Evolutionary conservation across 2,797 vertebrate species (phyloP).

Genomic region (Pantherophis alleghaniensis): DNA sequence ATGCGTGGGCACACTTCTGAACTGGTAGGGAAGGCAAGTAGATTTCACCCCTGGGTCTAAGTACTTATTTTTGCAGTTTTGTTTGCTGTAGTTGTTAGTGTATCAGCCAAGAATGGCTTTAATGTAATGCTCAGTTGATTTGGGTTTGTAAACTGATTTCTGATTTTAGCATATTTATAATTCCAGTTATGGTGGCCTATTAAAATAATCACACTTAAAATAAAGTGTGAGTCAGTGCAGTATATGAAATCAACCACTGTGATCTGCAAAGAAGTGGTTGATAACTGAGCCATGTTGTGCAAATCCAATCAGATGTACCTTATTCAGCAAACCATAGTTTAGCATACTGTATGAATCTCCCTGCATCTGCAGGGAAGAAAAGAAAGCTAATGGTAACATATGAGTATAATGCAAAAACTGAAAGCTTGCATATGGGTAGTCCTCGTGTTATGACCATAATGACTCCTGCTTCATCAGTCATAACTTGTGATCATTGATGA

Average conservation of each 20-base stretch:
- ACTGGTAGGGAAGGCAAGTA: too few species aligned
- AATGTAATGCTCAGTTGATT: background rate
- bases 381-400: background rate
- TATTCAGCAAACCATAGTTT: background rate
- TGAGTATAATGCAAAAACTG: background rate
- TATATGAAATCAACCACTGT: background rate
- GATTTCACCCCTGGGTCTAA: too few species aligned
- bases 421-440: background rate
- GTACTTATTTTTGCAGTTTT: background rate
- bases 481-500: background rate
- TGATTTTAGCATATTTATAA: background rate
- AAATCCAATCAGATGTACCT: background rate
- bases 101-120: background rate
- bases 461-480: background rate
- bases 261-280: background rate
- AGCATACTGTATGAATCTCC: background rate
- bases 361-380: background rate
- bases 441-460: background rate
- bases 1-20: too few species aligned
- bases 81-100: background rate
- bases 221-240: background rate
- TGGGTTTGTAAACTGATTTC: background rate
- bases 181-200: background rate
- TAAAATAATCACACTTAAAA: background rate
- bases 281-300: background rate